Conservation (phyloP, 2,888 invertebrate species). For the Netelia fuscicornis region DNA sequence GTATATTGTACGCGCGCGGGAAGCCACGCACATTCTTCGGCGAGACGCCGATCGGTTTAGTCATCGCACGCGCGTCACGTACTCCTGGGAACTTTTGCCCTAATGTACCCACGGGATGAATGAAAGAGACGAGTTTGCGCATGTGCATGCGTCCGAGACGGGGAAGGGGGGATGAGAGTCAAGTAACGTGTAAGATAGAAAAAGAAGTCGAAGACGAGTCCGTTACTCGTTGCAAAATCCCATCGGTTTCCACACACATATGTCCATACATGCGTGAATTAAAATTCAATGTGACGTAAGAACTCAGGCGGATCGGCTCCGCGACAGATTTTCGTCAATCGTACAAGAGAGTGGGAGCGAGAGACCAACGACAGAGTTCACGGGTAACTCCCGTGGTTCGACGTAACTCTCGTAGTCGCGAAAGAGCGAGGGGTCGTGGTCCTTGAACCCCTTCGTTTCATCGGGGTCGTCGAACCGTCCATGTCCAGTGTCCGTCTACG, state of each 20-base stretch:
- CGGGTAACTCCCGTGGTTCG: slow-evolving; percentile 27
- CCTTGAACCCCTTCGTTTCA: slow-evolving; percentile 75
- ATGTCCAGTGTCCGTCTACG: slow-evolving; percentile 58
- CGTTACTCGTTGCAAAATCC: too few relatives aligned
- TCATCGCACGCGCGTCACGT: slow-evolving; percentile 68
- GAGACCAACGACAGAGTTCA: not conserved
- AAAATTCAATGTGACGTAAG: too few relatives aligned
- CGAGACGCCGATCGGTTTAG: slow-evolving; percentile 59
- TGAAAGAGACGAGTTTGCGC: slow-evolving; percentile 30
- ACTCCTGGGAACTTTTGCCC: slow-evolving; percentile 53
- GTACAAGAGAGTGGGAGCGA: not conserved
- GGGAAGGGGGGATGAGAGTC: not conserved
- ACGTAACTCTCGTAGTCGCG: slow-evolving; percentile 35
- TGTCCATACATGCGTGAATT: too few relatives aligned
- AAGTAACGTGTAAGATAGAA: too few relatives aligned
- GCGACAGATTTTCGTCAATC: not conserved
- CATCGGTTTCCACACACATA: too few relatives aligned
- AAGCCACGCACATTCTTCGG: slow-evolving; percentile 54
- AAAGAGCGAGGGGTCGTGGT: slow-evolving; percentile 63
- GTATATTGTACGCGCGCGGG: slow-evolving; percentile 18
- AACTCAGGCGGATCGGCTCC: too few relatives aligned
- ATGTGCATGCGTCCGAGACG: not conserved
- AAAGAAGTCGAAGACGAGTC: too few relatives aligned
- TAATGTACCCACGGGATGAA: slow-evolving; percentile 31
- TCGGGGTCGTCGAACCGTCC: slow-evolving; percentile 72